These are phyloP conservation scores for Chloroceryle aenea DNA, from an alignment of 2,113 vertebrate genomes.

Conservation along the genomic window DNA sequence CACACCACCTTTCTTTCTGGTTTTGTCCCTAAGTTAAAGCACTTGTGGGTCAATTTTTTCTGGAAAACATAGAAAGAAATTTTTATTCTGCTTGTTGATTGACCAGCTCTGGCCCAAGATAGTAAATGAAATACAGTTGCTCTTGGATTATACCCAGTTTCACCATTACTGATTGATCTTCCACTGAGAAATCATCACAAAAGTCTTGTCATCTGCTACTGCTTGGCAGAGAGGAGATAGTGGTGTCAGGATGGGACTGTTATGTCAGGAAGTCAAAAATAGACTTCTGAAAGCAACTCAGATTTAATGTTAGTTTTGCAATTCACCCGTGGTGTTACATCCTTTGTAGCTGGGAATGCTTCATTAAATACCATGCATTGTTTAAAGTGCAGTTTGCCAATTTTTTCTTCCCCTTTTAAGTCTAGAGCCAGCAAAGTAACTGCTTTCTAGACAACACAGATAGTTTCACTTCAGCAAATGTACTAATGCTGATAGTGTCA, in stretches of 20 bases:
- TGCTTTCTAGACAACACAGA: constrained; percentile 13
- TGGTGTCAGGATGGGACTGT: not conserved
- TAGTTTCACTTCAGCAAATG: constrained; percentile 59
- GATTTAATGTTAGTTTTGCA: not conserved
- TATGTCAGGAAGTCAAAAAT: not conserved
- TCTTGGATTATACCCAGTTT: constrained; percentile 29
- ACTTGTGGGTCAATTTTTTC: not conserved
- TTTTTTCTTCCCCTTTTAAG: constrained; percentile 22
- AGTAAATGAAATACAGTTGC: constrained; percentile 32
- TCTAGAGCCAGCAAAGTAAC: constrained; percentile 38
- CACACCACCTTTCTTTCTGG: not conserved
- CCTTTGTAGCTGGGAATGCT: constrained; percentile 11
- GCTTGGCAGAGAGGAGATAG: constrained; percentile 30
- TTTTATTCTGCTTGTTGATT: constrained; percentile 52
- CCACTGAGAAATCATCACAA: constrained; percentile 23
- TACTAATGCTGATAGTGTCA: constrained; percentile 53
- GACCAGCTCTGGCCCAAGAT: constrained; percentile 41
- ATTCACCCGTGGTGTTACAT: not conserved
- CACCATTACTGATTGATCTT: constrained; percentile 51
- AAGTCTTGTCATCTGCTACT: not conserved
- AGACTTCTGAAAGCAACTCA: not conserved
- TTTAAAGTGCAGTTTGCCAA: constrained; percentile 49
- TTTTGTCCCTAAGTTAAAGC: not conserved
- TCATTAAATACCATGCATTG: constrained; percentile 26
- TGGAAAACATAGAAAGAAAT: not conserved